phyloP scores from a whole-genome alignment of 2,797 vertebrate species.

The Gambusia yucatana region DNA sequence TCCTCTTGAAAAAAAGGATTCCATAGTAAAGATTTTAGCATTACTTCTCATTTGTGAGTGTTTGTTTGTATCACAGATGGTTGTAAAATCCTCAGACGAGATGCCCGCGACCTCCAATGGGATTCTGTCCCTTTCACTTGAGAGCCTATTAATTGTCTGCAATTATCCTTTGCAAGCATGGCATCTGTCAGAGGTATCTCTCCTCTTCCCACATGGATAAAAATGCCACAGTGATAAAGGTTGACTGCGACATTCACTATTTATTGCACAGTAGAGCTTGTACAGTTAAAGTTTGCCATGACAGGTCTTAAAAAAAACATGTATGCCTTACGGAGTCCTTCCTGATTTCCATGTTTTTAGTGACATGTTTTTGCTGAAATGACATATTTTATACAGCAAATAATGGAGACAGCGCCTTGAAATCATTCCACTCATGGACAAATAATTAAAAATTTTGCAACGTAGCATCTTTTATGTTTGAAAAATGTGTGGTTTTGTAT shows the following conservation, averaged over 20 bases:
- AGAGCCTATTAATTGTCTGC: constrained; percentile 63
- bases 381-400: constrained; percentile 70
- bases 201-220: constrained; percentile 54
- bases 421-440: constrained; percentile 45
- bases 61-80: constrained; percentile 64
- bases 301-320: constrained; percentile 49
- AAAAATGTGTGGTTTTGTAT: constrained; percentile 75
- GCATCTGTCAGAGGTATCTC: constrained; percentile 59
- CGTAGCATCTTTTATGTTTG: constrained; percentile 58
- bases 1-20: constrained; percentile 16
- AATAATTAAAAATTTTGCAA: constrained; percentile 64
- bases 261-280: constrained; percentile 81
- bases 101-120: constrained; percentile 54
- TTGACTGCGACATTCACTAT: constrained; percentile 81
- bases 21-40: constrained; percentile 29
- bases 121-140: constrained; percentile 58
- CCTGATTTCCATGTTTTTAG: constrained; percentile 22
- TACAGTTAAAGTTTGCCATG: constrained; percentile 74
- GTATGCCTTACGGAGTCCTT: constrained; percentile 24
- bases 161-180: constrained; percentile 63
- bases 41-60: constrained; percentile 53
- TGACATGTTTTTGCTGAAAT: constrained; percentile 59
- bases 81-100: constrained; percentile 58
- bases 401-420: constrained; percentile 47
- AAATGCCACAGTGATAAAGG: constrained; percentile 76